Evolutionary conservation across 1,140 invertebrate genomes (phyloP), one percentile per base, ranked within the genome.

Genomic region (Zaprionus ornatus): DNA sequence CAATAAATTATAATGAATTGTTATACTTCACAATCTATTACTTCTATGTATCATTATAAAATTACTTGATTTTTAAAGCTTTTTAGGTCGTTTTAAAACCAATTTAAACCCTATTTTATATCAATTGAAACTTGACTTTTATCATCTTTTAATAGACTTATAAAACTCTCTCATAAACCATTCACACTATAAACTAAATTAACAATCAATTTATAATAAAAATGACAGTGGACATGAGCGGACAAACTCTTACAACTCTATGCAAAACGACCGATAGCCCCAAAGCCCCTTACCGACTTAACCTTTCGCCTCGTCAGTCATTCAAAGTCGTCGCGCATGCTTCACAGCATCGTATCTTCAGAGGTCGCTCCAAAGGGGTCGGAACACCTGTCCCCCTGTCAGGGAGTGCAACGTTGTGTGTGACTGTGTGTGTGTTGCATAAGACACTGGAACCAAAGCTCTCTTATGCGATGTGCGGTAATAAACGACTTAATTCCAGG

Each of bases 401-500:
- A 13, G 4, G 12, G 37, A n/a, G 37, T n/a, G 29, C 15, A 9
- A n/a, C 15, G 15, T n/a, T 32, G 27, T 27, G 9, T 29, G 2
- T 10, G 1, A 9, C 0, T 29, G 29, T 29, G 9, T 29, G 45
- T 21, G 45, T 50, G 10, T 75, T 75, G 52, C 60, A 64, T 65
- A 70, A 66, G 62, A 70, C 29, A 32, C 32, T 70, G 67, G 59
- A 64, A 64, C 68, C 62, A 48, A 64, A 56, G 56, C 37, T 42
- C 52, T 21, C 17, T 10, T 19, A 32, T 25, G 25, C 54, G 68
- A 62, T 62, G 48, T 75, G 73, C 60, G 67, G 73, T 71, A 75
- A 75, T 75, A 75, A 62, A 54, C 45, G 52, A 64, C 60, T 75
- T 75, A 64, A 75, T 75, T 75, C 73, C 73, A 64, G 73, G 73